Evolutionary conservation across 2,113 vertebrate species (phyloP).

Genomic region (Cyphotilapia sp.): DNA sequence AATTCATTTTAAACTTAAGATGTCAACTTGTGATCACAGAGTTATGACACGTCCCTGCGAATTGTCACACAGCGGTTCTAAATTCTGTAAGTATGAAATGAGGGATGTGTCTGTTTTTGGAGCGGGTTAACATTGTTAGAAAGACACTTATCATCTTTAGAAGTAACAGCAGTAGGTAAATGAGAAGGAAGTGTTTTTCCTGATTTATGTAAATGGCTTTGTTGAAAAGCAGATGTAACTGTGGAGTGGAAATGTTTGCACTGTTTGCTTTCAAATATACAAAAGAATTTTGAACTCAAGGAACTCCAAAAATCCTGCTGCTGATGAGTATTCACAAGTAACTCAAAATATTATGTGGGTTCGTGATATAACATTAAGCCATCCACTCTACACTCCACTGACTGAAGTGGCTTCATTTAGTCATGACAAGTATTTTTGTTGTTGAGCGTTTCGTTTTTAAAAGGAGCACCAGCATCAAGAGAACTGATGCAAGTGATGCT

Average conservation of each 20-base stretch:
- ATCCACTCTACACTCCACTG: neutral
- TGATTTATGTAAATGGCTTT: neutral
- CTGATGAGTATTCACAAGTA: neutral
- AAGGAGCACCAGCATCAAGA: neutral
- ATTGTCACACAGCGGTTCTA: neutral
- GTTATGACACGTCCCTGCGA: neutral
- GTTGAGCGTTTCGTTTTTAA: neutral
- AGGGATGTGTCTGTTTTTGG: neutral
- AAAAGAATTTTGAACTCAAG: neutral
- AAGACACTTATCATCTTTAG: neutral
- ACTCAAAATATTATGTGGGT: neutral
- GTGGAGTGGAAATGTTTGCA: neutral
- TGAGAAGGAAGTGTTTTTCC: neutral
- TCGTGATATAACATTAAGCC: neutral
- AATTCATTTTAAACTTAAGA: neutral
- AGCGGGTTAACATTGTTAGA: neutral
- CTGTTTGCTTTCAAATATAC: neutral
- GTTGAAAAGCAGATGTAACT: neutral
- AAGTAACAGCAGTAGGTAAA: conserved; percentile 20
- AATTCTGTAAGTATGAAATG: neutral
- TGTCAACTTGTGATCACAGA: neutral
- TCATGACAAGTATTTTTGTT: conserved; percentile 17
- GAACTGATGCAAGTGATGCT: conserved; percentile 2
- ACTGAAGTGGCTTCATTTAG: conserved; percentile 17
- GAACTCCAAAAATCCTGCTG: neutral